Conservation (phyloP, 2,113 vertebrate genomes). For the Etheostoma spectabile region DNA sequence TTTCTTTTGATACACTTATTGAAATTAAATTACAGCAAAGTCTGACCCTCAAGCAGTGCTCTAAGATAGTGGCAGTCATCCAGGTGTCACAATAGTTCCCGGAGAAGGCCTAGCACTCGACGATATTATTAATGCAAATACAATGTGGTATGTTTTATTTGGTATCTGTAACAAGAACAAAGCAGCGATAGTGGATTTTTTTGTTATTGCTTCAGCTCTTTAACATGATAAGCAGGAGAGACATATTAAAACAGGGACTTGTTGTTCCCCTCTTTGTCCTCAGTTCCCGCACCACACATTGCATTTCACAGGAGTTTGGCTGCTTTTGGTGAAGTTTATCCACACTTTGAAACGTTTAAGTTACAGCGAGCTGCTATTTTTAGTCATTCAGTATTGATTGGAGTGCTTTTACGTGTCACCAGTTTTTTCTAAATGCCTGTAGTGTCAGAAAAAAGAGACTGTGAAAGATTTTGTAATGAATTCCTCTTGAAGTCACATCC, state of each 20-base stretch:
- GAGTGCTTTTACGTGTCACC: constrained; percentile 5
- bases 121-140: too few relatives aligned
- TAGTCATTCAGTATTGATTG: constrained; percentile 20
- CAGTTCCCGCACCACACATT: not conserved
- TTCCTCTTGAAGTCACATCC: not conserved
- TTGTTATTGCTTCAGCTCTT: not conserved
- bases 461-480: not conserved
- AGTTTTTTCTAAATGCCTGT: not conserved
- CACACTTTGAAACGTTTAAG: not conserved
- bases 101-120: too few relatives aligned
- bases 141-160: too few relatives aligned
- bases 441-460: not conserved
- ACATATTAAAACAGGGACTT: not conserved
- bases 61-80: too few relatives aligned
- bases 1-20: too few relatives aligned
- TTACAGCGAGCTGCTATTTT: not conserved
- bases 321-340: not conserved
- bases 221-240: not conserved
- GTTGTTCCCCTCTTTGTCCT: too few relatives aligned
- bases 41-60: too few relatives aligned
- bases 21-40: too few relatives aligned
- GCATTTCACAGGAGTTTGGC: not conserved
- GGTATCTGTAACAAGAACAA: too few relatives aligned
- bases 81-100: too few relatives aligned
- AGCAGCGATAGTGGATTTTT: too few relatives aligned